Base-by-base conservation (phyloP, 2,113 vertebrate genomes). In the Chelonoidis abingdonii region DNA sequence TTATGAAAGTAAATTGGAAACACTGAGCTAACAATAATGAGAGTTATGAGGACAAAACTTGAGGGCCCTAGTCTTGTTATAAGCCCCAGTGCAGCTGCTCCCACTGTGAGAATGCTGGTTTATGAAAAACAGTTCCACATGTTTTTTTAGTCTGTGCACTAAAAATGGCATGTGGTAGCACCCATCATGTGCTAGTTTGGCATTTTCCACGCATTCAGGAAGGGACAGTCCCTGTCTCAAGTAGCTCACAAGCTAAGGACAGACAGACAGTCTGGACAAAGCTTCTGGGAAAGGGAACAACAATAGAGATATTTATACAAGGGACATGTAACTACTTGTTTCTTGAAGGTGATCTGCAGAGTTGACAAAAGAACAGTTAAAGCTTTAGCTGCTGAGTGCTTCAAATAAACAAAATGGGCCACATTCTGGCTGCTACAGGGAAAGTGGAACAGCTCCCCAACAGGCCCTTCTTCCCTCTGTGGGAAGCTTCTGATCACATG, bases 21-120 rank as follows among this genome's bases (percentile, higher is more conserved):
- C 41, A 84, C 11, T 76, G 80, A 84, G 75, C 14, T 52, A 38
- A 10, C 54, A 78, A 47, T 41, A 84, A 89, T 86, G 81, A 93
- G 91, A 83, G 29, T 54, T 75, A 22, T 24, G 47, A 92, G 27
- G 14, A 69, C 22, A 91, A 75, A 9, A 93, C 41, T 57, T 92
- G 24, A 8, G 2, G 84, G 50, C 76, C 31, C 57, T 83, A 27
- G 49, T 76, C 27, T 89, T 88, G 95, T 97, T 87, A 78, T 89
- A 85, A 88, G 56, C 38, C 91, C 24, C 24, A 56, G 16, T 38
- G 10, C 84, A 72, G 2, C 83, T 93, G 53, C 88, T 52, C 3
- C 9, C 49, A 44, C 87, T 44, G 90, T 44, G 79, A 10, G 31
- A 8, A n/a, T 69, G 62, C 0, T 44, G 72, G 38, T 12, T 76